phyloP scores from a whole-genome alignment of 2,797 vertebrate species.

The Calcarius lapponicus region DNA sequence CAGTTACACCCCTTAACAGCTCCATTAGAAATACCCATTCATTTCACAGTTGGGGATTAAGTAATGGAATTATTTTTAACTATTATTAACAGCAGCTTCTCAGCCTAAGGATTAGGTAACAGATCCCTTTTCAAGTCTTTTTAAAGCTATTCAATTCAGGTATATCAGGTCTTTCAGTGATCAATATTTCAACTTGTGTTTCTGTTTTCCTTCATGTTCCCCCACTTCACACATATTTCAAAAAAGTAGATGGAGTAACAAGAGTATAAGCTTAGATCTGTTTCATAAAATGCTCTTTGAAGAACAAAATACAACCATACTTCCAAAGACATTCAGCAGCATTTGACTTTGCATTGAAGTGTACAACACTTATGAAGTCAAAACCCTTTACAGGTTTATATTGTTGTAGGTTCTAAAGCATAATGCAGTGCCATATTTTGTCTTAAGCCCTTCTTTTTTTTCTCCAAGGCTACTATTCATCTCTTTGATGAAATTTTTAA shows the following conservation, averaged over 20 bases:
- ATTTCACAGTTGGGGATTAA: constrained; percentile 31
- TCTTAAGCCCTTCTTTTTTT: background rate
- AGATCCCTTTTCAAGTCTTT: background rate
- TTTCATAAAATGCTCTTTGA: constrained; percentile 13
- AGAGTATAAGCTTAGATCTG: background rate
- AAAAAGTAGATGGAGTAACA: background rate
- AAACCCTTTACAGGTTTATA: background rate
- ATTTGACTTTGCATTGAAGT: constrained; percentile 18
- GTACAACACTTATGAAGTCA: background rate
- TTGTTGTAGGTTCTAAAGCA: background rate
- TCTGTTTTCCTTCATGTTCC: background rate
- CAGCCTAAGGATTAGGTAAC: background rate
- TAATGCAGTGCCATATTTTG: background rate
- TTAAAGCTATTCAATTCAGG: background rate
- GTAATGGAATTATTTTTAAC: constrained; percentile 39
- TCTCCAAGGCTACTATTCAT: background rate
- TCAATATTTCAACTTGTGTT: background rate
- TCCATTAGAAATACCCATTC: background rate
- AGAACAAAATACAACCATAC: background rate
- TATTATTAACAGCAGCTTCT: background rate
- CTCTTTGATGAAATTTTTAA: constrained; percentile 49
- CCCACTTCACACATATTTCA: background rate
- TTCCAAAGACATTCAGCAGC: background rate
- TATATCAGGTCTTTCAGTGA: background rate
- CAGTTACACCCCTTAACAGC: background rate